Conservation (phyloP, 2,888 invertebrate species). For the Epinotia demarniana region DNA sequence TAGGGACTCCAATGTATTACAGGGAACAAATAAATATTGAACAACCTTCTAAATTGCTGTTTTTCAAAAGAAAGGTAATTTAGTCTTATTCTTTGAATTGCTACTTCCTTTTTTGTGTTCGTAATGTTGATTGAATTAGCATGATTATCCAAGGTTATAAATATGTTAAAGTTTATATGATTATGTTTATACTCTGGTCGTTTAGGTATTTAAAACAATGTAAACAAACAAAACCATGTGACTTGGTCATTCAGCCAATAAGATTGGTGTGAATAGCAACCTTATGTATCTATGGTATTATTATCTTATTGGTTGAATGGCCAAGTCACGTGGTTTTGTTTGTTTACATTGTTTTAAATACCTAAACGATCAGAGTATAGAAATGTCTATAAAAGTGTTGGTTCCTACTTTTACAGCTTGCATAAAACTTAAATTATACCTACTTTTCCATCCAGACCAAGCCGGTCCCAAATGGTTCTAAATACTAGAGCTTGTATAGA, state of each 20-base stretch:
- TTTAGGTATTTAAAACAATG: too few relatives aligned
- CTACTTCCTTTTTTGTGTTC: background rate
- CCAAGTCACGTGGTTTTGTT: too few relatives aligned
- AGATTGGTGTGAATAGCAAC: too few relatives aligned
- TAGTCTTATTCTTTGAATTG: background rate
- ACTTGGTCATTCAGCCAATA: too few relatives aligned
- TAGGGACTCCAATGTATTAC: constrained; percentile 34
- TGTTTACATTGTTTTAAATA: too few relatives aligned
- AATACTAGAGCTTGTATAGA: constrained; percentile 25
- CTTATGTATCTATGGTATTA: too few relatives aligned
- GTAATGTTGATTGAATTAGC: background rate
- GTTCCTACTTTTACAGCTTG: background rate
- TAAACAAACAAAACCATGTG: too few relatives aligned
- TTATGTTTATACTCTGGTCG: too few relatives aligned
- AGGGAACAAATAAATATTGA: constrained; percentile 20
- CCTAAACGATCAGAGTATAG: too few relatives aligned
- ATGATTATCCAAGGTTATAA: background rate
- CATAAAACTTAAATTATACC: background rate
- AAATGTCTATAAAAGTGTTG: background rate
- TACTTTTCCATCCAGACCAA: background rate
- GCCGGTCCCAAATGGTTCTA: constrained; percentile 12
- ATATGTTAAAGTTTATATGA: too few relatives aligned
- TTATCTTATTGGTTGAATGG: too few relatives aligned
- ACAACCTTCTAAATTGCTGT: constrained; percentile 8
- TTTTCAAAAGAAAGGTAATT: background rate